Percentiles rank a stretch among this genome's conserved stretches.
phyloP scores from a whole-genome alignment of 2,797 vertebrate species.

The Pseudochirops cupreus region DNA sequence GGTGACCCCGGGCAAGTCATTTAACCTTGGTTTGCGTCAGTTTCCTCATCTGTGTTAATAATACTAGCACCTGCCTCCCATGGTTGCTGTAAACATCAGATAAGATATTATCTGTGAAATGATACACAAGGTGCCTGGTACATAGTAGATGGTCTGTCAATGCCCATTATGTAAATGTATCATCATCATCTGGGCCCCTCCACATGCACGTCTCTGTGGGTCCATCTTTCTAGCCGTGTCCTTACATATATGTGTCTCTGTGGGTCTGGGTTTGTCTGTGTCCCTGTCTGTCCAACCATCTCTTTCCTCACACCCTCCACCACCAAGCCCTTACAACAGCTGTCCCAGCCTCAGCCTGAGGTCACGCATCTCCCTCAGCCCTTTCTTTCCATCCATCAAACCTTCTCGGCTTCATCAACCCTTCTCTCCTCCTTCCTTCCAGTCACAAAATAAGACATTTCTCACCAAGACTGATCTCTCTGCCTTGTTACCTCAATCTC shows the following conservation, averaged over 20 bases:
- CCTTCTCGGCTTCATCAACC: background rate
- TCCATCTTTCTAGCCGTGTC: background rate
- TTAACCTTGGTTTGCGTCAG: background rate
- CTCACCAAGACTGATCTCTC: background rate
- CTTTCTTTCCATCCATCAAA: background rate
- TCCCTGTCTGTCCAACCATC: background rate
- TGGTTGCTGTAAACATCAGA: background rate
- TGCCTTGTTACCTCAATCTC: background rate
- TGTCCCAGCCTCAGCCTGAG: background rate
- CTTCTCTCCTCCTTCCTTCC: background rate
- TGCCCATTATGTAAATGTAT: background rate
- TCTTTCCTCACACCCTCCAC: background rate
- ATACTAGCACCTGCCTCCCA: background rate
- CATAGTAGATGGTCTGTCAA: background rate
- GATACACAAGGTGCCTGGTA: background rate
- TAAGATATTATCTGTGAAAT: background rate
- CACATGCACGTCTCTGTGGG: rapidly evolving
- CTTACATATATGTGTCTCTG: no score
- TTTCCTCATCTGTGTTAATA: background rate
- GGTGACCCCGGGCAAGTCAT: background rate
- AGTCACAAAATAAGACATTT: background rate
- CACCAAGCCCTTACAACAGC: background rate
- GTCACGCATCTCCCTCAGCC: background rate
- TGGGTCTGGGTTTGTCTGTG: rapidly evolving
- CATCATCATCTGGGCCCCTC: background rate